Evolutionary conservation across 1,140 invertebrate genomes (phyloP).

Genomic region (Papilio glaucus): DNA sequence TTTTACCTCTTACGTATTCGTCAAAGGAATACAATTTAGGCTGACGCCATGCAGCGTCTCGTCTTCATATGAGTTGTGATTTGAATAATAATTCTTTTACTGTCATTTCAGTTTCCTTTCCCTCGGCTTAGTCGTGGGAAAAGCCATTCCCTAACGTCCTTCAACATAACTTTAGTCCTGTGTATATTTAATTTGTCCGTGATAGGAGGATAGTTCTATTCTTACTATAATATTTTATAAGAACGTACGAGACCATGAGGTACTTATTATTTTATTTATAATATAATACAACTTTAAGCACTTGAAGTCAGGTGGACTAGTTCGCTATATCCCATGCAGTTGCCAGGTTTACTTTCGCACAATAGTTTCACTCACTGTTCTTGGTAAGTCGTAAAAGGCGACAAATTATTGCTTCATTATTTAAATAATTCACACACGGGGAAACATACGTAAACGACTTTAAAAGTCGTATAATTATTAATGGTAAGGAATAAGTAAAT

Average conservation of each 20-base stretch:
- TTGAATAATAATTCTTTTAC: conserved; percentile 81
- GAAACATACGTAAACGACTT: no score
- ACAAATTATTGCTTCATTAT: background rate
- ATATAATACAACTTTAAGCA: no score
- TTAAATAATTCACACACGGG: no score
- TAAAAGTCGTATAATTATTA: background rate
- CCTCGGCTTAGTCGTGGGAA: conserved; percentile 73
- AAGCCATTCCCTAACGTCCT: conserved; percentile 71
- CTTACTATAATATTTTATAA: background rate
- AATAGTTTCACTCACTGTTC: no score
- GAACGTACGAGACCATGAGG: no score
- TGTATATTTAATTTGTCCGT: background rate
- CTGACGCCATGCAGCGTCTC: conserved; percentile 65
- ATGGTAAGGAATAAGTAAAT: no score
- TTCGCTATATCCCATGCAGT: no score
- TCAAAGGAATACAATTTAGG: conserved; percentile 74
- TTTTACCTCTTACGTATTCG: conserved; percentile 61
- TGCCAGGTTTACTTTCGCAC: no score
- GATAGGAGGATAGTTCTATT: background rate
- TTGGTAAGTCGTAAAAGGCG: no score
- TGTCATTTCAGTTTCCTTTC: conserved; percentile 79
- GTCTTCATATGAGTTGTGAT: conserved; percentile 68
- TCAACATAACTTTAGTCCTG: conserved; percentile 31
- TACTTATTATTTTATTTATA: no score
- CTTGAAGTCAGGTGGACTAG: no score